Evolutionary conservation across 53 echinoderm and acorn worm species (phyloP).

Genomic region (Zoroaster sp.): DNA sequence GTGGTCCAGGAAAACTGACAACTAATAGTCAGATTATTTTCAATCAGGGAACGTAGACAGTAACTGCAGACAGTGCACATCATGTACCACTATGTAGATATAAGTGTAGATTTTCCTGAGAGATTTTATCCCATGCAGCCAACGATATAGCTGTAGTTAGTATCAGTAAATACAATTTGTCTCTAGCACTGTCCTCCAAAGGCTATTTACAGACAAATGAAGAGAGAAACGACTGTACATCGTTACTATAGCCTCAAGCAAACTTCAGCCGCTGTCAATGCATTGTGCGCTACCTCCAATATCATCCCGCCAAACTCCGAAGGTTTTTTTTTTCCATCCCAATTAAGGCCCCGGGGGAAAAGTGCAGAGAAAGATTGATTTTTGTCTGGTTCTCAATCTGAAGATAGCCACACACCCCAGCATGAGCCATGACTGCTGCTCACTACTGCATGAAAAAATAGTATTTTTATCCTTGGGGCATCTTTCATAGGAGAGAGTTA

Average conservation of each 20-base stretch:
- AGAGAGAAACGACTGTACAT: background rate
- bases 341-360: background rate
- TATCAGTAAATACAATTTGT: background rate
- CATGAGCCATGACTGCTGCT: background rate
- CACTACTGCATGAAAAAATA: background rate
- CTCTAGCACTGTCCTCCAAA: background rate
- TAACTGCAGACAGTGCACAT: no score
- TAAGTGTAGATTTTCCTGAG: no score
- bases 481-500: background rate
- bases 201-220: background rate
- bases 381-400: background rate
- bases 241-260: background rate
- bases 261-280: background rate
- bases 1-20: no score
- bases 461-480: background rate
- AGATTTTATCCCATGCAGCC: no score
- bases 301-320: background rate
- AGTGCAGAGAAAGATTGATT: background rate
- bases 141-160: background rate
- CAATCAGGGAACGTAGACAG: no score
- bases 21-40: no score
- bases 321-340: background rate
- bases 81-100: no score
- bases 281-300: background rate
- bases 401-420: background rate